Evolutionary conservation across 2,113 vertebrate genomes (phyloP).

Genomic region (Emydura subglobosa): DNA sequence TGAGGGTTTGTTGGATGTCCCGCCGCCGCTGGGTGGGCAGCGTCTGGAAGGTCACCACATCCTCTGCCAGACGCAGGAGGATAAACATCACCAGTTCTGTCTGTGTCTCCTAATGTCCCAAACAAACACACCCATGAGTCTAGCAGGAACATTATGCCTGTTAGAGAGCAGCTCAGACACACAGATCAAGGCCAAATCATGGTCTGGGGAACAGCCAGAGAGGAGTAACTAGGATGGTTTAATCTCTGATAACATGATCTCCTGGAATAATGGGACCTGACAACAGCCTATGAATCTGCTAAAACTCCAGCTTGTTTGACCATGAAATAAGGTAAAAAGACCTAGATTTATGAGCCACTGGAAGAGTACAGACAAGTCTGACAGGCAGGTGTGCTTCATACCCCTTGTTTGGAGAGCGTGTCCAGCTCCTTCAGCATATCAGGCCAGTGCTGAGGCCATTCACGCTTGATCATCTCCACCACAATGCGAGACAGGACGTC

Average conservation of each 20-base stretch:
- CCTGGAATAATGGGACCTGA: neutral
- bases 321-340: neutral
- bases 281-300: neutral
- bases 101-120: constrained; percentile 88
- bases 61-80: constrained; percentile 93
- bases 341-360: neutral
- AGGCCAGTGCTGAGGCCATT: constrained; percentile 99
- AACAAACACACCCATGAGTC: constrained; percentile 51
- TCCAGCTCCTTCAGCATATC: constrained; percentile 97
- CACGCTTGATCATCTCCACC: constrained; percentile 98
- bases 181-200: neutral
- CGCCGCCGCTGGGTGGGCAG: constrained; percentile 92
- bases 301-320: neutral
- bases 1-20: constrained; percentile 97
- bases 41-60: constrained; percentile 97
- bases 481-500: constrained; percentile 93
- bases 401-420: constrained; percentile 90
- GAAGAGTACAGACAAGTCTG: neutral
- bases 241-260: neutral
- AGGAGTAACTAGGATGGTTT: neutral
- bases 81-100: constrained; percentile 98
- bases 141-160: neutral
- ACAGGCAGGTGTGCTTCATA: constrained; percentile 66
- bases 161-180: neutral
- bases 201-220: neutral